phyloP scores from a whole-genome alignment of 2,888 invertebrate species.

The Orthosia incerta region DNA sequence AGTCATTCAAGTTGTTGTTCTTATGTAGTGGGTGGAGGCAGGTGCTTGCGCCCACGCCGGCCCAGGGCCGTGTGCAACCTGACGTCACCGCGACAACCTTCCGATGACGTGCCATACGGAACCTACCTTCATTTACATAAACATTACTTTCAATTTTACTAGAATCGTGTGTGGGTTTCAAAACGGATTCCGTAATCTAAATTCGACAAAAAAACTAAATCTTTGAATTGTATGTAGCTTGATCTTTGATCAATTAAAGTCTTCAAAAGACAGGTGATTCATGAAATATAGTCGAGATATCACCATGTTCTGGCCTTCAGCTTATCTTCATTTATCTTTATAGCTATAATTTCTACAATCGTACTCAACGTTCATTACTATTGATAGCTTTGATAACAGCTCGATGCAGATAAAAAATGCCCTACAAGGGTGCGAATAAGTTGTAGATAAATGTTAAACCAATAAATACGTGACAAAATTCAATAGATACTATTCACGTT shows the following conservation, averaged over 20 bases:
- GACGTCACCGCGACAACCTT: constrained; percentile 86
- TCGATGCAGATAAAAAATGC: constrained; percentile 17
- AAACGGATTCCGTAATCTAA: constrained; percentile 22
- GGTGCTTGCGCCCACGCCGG: constrained; percentile 84
- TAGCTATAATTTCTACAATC: constrained; percentile 36
- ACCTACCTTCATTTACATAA: constrained; percentile 74
- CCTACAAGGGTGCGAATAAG: constrained; percentile 14
- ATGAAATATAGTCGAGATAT: constrained; percentile 12
- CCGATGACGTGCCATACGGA: constrained; percentile 75
- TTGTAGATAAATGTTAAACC: constrained; percentile 27
- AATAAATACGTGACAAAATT: constrained; percentile 24
- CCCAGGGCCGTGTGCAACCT: constrained; percentile 88
- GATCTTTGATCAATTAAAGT: constrained; percentile 10
- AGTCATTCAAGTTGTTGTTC: constrained; percentile 74
- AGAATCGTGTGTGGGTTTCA: constrained; percentile 37
- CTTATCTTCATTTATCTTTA: constrained; percentile 45
- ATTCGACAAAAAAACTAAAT: constrained; percentile 6
- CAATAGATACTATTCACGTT: constrained; percentile 18
- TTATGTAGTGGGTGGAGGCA: constrained; percentile 81
- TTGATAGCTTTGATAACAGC: constrained; percentile 47
- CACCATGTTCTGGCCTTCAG: not conserved
- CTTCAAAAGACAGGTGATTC: constrained; percentile 21
- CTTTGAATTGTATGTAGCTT: not conserved
- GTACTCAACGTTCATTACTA: constrained; percentile 33
- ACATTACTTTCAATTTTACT: constrained; percentile 61